A percentile compares a stretch with the other conserved stretches of the same genome.
Evolutionary conservation across 2,113 vertebrate genomes (phyloP).

Genomic region (Boleophthalmus pectinirostris): DNA sequence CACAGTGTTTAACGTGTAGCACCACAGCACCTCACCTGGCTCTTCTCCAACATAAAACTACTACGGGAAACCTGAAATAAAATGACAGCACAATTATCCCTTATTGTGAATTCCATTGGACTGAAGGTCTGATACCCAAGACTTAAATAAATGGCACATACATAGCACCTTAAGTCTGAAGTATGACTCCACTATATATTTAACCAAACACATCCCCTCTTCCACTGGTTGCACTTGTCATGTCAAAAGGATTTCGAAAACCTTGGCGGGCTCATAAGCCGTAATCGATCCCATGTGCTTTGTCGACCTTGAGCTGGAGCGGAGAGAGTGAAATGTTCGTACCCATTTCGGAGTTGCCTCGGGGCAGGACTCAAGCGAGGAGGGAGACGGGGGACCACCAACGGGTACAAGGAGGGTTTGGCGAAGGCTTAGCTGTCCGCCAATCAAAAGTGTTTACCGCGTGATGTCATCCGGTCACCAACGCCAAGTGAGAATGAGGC

Average conservation of each 20-base stretch:
- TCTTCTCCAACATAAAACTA: conserved; percentile 47
- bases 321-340: conserved; percentile 18
- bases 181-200: conserved; percentile 26
- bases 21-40: conserved; percentile 37
- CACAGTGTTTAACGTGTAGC: conserved; percentile 9
- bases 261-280: conserved; percentile 44
- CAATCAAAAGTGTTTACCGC: conserved; percentile 74
- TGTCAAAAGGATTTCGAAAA: conserved; percentile 51
- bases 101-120: conserved; percentile 31
- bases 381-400: conserved; percentile 66
- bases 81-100: conserved; percentile 53
- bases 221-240: conserved; percentile 38
- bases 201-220: conserved; percentile 31
- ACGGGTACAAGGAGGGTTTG: conserved; percentile 65
- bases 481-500: conserved; percentile 64
- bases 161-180: conserved; percentile 5
- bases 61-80: conserved; percentile 39
- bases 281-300: conserved; percentile 59
- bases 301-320: conserved; percentile 41
- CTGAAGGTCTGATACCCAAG: conserved; percentile 14
- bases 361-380: conserved; percentile 37
- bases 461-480: conserved; percentile 70
- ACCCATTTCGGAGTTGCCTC: conserved; percentile 33
- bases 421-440: conserved; percentile 66
- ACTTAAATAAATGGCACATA: conserved; percentile 16